Percentiles rank a stretch among this genome's conserved stretches.
Conservation (phyloP, 1,140 invertebrate species). For the Spodoptera litura region DNA sequence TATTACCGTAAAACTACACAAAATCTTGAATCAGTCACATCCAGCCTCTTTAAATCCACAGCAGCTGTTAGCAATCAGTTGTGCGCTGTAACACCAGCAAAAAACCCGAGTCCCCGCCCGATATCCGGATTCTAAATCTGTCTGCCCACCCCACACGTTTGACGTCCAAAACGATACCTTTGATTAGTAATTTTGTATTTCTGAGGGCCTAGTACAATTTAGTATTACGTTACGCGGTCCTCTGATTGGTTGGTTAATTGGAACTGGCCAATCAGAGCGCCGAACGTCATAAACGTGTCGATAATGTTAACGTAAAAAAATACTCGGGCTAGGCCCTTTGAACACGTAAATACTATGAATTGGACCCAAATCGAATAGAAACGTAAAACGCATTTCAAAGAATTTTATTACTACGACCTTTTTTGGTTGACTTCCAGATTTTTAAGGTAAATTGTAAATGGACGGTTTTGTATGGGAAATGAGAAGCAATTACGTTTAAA, state of each 20-base stretch:
- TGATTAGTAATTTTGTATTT: constrained; percentile 54
- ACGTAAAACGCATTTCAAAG: constrained; percentile 32
- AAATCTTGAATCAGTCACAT: constrained; percentile 5
- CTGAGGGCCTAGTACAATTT: background rate
- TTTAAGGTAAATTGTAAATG: background rate
- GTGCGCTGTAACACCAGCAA: constrained; percentile 60
- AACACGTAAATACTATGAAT: constrained; percentile 45
- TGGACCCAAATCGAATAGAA: constrained; percentile 15
- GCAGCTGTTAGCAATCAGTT: constrained; percentile 49
- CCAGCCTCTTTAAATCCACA: constrained; percentile 48
- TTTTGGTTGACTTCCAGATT: constrained; percentile 14
- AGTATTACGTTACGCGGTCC: no score
- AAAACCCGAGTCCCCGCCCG: constrained; percentile 67
- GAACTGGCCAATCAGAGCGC: no score
- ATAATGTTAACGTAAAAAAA: no score
- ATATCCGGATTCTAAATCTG: constrained; percentile 80
- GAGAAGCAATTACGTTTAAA: constrained; percentile 3
- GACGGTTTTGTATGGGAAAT: background rate
- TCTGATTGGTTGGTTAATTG: no score
- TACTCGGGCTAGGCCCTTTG: no score
- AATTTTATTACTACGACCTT: constrained; percentile 32
- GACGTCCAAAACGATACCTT: constrained; percentile 59
- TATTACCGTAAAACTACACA: background rate
- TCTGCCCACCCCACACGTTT: constrained; percentile 55
- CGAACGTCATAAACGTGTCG: no score